Conservation (phyloP, 2,888 invertebrate species). For the Drosophila colorata region DNA sequence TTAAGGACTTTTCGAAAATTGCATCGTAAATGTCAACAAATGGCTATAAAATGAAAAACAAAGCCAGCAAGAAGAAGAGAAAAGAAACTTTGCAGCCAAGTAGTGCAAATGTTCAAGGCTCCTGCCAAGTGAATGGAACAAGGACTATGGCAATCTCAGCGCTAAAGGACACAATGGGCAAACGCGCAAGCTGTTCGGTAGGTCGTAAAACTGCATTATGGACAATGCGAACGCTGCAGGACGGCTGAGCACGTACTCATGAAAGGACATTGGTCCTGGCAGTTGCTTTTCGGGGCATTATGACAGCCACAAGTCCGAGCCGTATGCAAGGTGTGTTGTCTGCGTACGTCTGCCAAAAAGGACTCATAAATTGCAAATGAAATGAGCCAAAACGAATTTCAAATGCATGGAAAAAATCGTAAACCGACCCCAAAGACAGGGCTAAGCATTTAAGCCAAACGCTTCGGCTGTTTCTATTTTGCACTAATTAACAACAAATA, state of each 20-base stretch:
- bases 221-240: constrained; percentile 61
- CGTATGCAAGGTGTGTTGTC: constrained; percentile 58
- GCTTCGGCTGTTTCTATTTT: constrained; percentile 28
- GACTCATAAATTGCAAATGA: constrained; percentile 83
- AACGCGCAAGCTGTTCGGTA: constrained; percentile 66
- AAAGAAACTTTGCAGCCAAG: constrained; percentile 22
- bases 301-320: constrained; percentile 59
- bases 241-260: constrained; percentile 63
- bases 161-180: constrained; percentile 39
- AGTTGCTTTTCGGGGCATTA: constrained; percentile 50
- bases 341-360: constrained; percentile 9
- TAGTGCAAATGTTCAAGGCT: constrained; percentile 39
- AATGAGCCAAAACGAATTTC: constrained; percentile 83
- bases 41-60: constrained; percentile 8
- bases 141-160: constrained; percentile 36
- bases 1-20: constrained; percentile 63
- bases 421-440: neutral
- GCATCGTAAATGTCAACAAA: constrained; percentile 75
- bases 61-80: neutral
- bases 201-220: constrained; percentile 67
- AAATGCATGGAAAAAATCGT: constrained; percentile 19
- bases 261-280: constrained; percentile 48
- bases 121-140: constrained; percentile 37
- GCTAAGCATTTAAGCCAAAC: constrained; percentile 20
- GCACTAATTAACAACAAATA: constrained; percentile 76